phyloP scores from a whole-genome alignment of 1,140 invertebrate species.

The Sitodiplosis mosellana region DNA sequence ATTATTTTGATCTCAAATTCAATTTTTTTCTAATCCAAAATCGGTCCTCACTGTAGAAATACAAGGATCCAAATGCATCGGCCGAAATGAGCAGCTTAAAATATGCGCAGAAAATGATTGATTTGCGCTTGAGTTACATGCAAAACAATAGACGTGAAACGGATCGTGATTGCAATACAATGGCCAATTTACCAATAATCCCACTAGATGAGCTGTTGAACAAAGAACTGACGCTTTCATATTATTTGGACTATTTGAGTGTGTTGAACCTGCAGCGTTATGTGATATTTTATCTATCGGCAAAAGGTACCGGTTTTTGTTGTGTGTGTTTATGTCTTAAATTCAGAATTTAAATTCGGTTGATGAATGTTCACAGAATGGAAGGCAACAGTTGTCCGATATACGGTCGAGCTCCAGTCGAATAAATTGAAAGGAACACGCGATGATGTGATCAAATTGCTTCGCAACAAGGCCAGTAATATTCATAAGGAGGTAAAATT shows the following conservation, averaged over 20 bases:
- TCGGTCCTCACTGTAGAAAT: constrained; percentile 1
- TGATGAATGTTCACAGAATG: constrained; percentile 4
- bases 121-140: constrained; percentile 2
- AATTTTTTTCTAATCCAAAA: neutral
- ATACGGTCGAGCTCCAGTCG: neutral
- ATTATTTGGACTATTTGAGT: constrained; percentile 5
- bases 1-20: too few species aligned
- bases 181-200: constrained; percentile 1
- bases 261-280: constrained; percentile 5
- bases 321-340: too few species aligned
- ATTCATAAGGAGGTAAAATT: constrained; percentile 2
- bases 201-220: constrained; percentile 4
- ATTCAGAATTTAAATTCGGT: too few species aligned
- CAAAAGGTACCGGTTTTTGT: constrained; percentile 2
- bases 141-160: neutral
- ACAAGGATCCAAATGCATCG: neutral
- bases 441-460: neutral
- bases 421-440: constrained; percentile 1
- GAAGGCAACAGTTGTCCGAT: neutral
- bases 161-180: neutral
- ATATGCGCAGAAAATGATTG: constrained; percentile 3
- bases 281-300: constrained; percentile 5
- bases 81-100: constrained; percentile 3
- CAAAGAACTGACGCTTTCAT: constrained; percentile 4
- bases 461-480: constrained; percentile 1